A percentile compares a stretch with the other conserved stretches of the same genome.
Evolutionary conservation across 2,888 invertebrate genomes (phyloP).

Genomic region (Zele albiditarsus): DNA sequence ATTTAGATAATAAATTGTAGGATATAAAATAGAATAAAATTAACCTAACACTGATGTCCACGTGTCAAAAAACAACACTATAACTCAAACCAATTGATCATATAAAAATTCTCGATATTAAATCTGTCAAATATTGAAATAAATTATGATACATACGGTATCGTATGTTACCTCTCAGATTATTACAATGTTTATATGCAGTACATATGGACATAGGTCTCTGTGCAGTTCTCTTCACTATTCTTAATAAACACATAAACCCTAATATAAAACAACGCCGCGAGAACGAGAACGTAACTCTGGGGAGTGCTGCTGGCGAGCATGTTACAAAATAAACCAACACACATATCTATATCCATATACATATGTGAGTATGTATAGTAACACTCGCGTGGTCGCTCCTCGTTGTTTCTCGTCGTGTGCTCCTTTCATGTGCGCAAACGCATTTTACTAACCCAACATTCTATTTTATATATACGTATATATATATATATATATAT

Average conservation of each 20-base stretch:
- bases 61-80: too few relatives aligned
- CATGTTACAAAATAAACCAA: slow-evolving; percentile 2
- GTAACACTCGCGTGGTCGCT: not conserved
- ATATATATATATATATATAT: slow-evolving; percentile 2
- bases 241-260: not conserved
- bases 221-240: not conserved
- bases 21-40: too few relatives aligned
- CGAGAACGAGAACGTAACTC: not conserved
- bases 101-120: too few relatives aligned
- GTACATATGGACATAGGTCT: too few relatives aligned
- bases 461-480: not conserved
- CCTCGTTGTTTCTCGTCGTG: not conserved
- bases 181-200: too few relatives aligned
- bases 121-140: not conserved
- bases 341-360: not conserved
- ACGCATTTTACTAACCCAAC: not conserved
- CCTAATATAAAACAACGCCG: not conserved
- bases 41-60: too few relatives aligned
- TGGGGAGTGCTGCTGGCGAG: not conserved
- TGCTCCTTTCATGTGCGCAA: slow-evolving; percentile 3
- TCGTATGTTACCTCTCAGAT: not conserved
- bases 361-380: not conserved
- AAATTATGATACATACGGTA: not conserved
- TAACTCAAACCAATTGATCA: too few relatives aligned
- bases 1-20: too few relatives aligned